Base-by-base conservation (phyloP, 2,797 vertebrate genomes). In the Oreonectes daqikongensis region DNA sequence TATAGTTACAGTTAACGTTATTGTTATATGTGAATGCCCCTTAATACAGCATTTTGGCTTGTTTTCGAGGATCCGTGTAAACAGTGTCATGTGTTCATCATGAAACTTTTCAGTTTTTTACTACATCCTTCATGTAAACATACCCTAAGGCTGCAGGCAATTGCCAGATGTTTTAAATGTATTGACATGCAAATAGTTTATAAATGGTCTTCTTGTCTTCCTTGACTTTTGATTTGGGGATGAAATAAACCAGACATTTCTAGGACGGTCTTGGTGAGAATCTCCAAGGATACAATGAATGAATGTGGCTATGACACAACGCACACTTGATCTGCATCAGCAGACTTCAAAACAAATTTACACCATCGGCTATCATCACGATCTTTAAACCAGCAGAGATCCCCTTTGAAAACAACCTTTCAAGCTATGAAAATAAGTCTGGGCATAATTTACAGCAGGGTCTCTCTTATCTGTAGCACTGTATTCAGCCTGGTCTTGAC, bases 401-500 rank as follows among this genome's bases (percentile, higher is more conserved):
- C 22, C 48, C 35, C 48, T 53, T 66, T 28, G 9, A 66, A 66
- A 81, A 44, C n/a, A 24, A 38, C 30, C 15, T 59, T 4, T 35
- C 20, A 55, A 20, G n/a, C 38, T 67, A 75, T 32, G 5, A 68
- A 75, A 59, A 57, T 38, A 68, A 14, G 44, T 30, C 53, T 3
- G 7, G 32, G 42, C 24, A 60, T 57, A 69, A 81, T 78, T 50
- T 76, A 72, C 72, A 76, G 64, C 65, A 69, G 60, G 69, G 65
- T 1, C 26, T 15, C 44, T 60, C 46, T 73, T 78, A 78, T 69
- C 75, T 35, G 14, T 20, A 46, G 48, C 76, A 42, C 20, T 53
- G 73, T 73, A 50, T 63, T 67, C 46, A 12, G 44, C 30, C 61
- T 12, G 50, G 20, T 28, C 50, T 28, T 71, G 17, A 38, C 30